Conservation (phyloP, 2,113 vertebrate genomes). For the Aleadryas rufinucha region DNA sequence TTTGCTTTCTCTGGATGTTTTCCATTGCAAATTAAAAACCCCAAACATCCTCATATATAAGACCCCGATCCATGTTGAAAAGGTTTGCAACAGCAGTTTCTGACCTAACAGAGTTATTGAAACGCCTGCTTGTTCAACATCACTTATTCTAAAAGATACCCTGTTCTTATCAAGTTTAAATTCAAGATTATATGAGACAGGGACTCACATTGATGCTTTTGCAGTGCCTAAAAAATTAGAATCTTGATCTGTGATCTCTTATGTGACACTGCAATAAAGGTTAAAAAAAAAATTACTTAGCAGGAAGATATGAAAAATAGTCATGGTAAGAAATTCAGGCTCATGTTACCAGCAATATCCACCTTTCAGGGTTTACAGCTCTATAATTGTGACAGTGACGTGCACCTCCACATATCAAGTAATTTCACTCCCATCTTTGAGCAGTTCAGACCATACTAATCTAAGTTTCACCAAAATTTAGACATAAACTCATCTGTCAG, state of each 20-base stretch:
- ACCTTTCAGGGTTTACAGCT: background rate
- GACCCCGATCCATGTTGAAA: background rate
- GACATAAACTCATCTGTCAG: background rate
- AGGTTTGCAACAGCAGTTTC: background rate
- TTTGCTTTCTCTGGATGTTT: background rate
- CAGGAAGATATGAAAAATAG: background rate
- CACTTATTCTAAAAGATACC: background rate
- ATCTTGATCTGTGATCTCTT: background rate
- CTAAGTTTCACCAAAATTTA: background rate
- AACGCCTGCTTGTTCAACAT: background rate
- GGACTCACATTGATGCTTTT: background rate
- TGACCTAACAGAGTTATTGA: background rate
- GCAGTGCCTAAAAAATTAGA: background rate
- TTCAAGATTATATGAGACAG: background rate
- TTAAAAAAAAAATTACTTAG: background rate
- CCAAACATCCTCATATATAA: background rate
- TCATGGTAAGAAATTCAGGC: background rate
- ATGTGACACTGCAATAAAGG: background rate
- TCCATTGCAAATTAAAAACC: background rate
- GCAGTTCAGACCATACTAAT: background rate
- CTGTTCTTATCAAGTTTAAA: background rate
- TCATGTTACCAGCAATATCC: background rate
- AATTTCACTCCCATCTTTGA: background rate
- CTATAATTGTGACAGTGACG: background rate
- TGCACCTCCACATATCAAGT: background rate